Evolutionary conservation across 2,797 vertebrate genomes (phyloP).

Genomic region (Rachycentron canadum): DNA sequence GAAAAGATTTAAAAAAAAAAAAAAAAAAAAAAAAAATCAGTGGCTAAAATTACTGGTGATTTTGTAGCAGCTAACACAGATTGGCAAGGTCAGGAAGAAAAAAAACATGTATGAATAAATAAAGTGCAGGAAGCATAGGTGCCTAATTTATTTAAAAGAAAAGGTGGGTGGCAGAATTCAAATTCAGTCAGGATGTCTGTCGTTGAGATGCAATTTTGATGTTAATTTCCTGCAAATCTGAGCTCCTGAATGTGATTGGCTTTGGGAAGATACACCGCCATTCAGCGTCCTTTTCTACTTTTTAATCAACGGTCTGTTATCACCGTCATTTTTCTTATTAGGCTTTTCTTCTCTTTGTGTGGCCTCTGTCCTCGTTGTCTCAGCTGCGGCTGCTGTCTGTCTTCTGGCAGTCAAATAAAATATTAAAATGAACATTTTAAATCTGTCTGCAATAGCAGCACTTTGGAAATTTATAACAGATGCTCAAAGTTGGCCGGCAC

Average conservation of each 20-base stretch:
- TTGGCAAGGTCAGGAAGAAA: constrained; percentile 47
- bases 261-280: constrained; percentile 21
- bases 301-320: constrained; percentile 46
- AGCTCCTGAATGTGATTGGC: constrained; percentile 42
- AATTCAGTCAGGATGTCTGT: constrained; percentile 47
- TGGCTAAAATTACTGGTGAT: neutral
- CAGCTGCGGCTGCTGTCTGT: constrained; percentile 22
- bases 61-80: constrained; percentile 29
- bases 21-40: constrained; percentile 20
- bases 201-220: constrained; percentile 59
- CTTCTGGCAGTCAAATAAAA: constrained; percentile 43
- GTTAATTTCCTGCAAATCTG: constrained; percentile 51
- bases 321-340: constrained; percentile 17
- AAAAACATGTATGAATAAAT: constrained; percentile 55
- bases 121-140: constrained; percentile 44
- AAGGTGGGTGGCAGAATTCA: constrained; percentile 49
- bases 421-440: constrained; percentile 53
- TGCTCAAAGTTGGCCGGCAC: neutral
- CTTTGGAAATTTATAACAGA: constrained; percentile 22
- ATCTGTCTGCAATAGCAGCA: constrained; percentile 16
- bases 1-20: too few species aligned
- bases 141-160: constrained; percentile 71
- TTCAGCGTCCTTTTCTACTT: constrained; percentile 20
- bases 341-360: constrained; percentile 15
- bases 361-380: constrained; percentile 26